Conservation (phyloP, 2,797 vertebrate genomes). For the Manis crassicaudata region DNA sequence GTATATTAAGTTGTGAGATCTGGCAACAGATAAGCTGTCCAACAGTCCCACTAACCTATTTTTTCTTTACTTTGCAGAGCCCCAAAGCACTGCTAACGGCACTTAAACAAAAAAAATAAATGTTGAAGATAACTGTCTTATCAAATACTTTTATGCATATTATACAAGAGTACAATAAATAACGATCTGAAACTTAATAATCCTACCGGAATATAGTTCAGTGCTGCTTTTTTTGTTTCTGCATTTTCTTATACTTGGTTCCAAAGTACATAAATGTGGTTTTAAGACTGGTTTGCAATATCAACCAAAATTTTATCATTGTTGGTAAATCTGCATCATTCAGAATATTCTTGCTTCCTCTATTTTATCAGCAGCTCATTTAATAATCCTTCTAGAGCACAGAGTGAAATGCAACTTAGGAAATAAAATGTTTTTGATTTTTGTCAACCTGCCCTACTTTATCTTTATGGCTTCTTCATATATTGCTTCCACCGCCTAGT, state of each 20-base stretch:
- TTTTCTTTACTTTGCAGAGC: not conserved
- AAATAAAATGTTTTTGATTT: not conserved
- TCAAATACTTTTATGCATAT: not conserved
- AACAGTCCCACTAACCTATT: not conserved
- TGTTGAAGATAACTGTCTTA: not conserved
- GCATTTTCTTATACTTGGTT: not conserved
- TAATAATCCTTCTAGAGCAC: not conserved
- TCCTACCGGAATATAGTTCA: not conserved
- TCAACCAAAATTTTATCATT: slow-evolving; percentile 22
- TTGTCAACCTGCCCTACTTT: not conserved
- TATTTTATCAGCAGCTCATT: not conserved
- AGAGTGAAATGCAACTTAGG: not conserved
- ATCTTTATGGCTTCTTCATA: not conserved
- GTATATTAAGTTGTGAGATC: not conserved
- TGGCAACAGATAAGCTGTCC: not conserved
- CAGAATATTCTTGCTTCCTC: not conserved
- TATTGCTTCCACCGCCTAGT: slow-evolving; percentile 20
- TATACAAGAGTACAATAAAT: not conserved
- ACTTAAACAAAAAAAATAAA: slow-evolving; percentile 10
- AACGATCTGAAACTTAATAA: not conserved
- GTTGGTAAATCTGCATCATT: slow-evolving; percentile 34
- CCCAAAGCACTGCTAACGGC: not conserved
- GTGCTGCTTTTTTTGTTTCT: not conserved
- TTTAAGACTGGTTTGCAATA: not conserved
- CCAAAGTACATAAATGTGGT: slow-evolving; percentile 29